Evolutionary conservation across 1,140 invertebrate genomes (phyloP).

Genomic region (Manduca sexta): DNA sequence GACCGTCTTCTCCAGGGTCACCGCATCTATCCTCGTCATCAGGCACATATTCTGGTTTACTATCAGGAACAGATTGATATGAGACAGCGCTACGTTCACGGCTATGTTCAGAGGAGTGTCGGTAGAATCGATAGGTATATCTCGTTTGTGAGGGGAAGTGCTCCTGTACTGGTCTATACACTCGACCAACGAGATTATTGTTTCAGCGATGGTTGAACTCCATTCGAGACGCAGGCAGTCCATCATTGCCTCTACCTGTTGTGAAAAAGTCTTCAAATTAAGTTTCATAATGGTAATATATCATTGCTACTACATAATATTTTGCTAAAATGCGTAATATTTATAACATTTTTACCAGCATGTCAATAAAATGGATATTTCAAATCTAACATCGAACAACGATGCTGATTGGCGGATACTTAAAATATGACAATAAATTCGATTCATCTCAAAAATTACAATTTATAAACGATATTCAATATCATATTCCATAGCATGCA

Average conservation of each 20-base stretch:
- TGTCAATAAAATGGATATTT: no score
- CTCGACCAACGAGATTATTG: slow-evolving; percentile 42
- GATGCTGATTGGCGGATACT: no score
- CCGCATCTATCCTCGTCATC: slow-evolving; percentile 61
- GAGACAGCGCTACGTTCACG: slow-evolving; percentile 59
- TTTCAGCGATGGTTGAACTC: slow-evolving; percentile 46
- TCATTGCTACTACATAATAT: no score
- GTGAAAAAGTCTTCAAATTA: no score
- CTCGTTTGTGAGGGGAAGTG: not conserved
- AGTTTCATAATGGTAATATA: no score
- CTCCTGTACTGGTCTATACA: slow-evolving; percentile 50
- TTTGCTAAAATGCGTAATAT: no score
- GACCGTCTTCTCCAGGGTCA: slow-evolving; percentile 51
- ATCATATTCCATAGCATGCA: no score
- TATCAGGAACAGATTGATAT: slow-evolving; percentile 66
- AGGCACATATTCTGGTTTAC: slow-evolving; percentile 53
- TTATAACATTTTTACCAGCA: no score
- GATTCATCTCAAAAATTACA: no score
- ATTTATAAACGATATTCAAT: no score
- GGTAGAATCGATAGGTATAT: not conserved
- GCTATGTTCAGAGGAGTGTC: slow-evolving; percentile 37
- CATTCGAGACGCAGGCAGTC: slow-evolving; percentile 66
- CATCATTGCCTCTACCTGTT: slow-evolving; percentile 67
- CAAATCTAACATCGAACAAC: no score
- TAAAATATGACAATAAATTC: no score